A percentile compares a stretch with the other conserved stretches of the same genome.
phyloP scores from a whole-genome alignment of 92 coral and sea anemone genomes.

The Porites divaricata region DNA sequence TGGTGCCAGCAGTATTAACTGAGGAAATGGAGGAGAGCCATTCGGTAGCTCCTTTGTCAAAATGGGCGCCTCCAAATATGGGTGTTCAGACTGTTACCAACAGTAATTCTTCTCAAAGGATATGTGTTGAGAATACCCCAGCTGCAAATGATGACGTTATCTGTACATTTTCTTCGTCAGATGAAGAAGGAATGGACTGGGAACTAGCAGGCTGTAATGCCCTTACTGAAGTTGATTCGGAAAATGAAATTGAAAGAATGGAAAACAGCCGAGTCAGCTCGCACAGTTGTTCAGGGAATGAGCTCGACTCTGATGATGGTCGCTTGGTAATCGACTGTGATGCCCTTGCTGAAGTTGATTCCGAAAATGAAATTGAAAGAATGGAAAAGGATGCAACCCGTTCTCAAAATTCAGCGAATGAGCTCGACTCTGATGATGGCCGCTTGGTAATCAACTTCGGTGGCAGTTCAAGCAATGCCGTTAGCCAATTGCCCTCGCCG shows the following conservation, averaged over 20 bases:
- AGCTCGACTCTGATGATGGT: background rate
- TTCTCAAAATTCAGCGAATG: background rate
- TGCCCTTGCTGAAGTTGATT: background rate
- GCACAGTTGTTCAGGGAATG: background rate
- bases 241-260: background rate
- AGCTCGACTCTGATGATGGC: background rate
- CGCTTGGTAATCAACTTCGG: background rate
- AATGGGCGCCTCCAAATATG: background rate
- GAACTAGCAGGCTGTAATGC: background rate
- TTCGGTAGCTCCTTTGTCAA: background rate
- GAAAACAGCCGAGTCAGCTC: background rate
- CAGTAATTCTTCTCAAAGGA: background rate
- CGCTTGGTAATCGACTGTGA: background rate
- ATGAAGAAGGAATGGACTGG: conserved; percentile 30
- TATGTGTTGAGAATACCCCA: background rate
- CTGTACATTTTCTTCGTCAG: background rate
- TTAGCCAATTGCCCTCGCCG: background rate
- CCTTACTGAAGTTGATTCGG: background rate
- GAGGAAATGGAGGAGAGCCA: background rate
- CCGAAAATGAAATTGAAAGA: background rate
- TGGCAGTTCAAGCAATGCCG: background rate
- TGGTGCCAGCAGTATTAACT: background rate
- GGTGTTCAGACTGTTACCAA: background rate
- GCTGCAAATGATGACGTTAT: background rate
- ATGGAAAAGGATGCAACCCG: no score